Conservation (phyloP, 2,797 vertebrate genomes). For the Micrastur ruficollis region DNA sequence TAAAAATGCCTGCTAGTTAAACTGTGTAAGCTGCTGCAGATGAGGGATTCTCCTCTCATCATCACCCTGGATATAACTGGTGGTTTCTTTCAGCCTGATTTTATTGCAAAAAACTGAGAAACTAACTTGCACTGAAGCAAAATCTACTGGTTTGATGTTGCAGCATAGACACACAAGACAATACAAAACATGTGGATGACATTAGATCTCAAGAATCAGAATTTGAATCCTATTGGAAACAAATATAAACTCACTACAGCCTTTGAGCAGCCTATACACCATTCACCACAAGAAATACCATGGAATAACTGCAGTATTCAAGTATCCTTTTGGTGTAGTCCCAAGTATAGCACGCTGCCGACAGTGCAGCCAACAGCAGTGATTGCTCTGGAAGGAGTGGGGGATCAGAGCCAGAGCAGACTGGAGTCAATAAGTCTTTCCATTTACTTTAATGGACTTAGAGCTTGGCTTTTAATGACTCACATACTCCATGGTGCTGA, state of each 20-base stretch:
- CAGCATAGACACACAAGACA: background rate
- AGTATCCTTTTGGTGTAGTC: background rate
- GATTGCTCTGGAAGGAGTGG: background rate
- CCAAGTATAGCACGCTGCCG: conserved; percentile 5
- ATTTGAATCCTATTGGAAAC: background rate
- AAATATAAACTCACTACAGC: background rate
- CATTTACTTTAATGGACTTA: background rate
- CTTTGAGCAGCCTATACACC: conserved; percentile 5
- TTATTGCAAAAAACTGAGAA: background rate
- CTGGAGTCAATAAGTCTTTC: conserved; percentile 24
- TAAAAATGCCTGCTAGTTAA: background rate
- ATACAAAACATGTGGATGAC: conserved; percentile 1
- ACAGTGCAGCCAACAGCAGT: background rate
- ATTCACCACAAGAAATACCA: background rate
- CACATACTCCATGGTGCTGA: background rate
- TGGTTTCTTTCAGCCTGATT: background rate
- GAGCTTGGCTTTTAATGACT: background rate
- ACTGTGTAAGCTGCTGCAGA: background rate
- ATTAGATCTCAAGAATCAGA: background rate
- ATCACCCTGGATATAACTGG: background rate
- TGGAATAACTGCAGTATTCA: conserved; percentile 2
- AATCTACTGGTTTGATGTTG: background rate
- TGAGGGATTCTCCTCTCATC: background rate
- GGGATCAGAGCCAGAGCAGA: background rate
- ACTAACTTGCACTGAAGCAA: background rate